These are phyloP conservation scores for Dicyrtomina minuta DNA, from an alignment of 2,888 invertebrate genomes.

Conservation along the genomic window DNA sequence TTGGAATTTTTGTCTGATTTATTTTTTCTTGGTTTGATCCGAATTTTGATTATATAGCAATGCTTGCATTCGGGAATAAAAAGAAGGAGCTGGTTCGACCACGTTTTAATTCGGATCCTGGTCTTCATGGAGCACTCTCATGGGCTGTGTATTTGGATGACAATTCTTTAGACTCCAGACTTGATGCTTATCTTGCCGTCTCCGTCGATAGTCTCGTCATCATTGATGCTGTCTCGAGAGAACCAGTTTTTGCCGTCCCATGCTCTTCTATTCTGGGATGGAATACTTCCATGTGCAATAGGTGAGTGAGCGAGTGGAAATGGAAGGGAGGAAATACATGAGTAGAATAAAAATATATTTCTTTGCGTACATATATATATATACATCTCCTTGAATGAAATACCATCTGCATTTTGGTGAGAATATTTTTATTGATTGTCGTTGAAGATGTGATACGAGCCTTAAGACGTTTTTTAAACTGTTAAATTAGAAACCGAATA, in stretches of 20 bases:
- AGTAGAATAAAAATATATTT: too few species aligned
- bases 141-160: slow-evolving; percentile 77
- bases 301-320: slow-evolving; percentile 59
- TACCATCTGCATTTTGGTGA: too few species aligned
- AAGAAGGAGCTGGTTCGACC: slow-evolving; percentile 77
- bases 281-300: slow-evolving; percentile 63
- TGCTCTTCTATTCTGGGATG: slow-evolving; percentile 77
- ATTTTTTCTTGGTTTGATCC: not conserved
- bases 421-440: too few species aligned
- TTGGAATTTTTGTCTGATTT: not conserved
- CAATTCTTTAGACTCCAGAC: slow-evolving; percentile 64
- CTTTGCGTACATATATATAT: too few species aligned
- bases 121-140: slow-evolving; percentile 74
- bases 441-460: too few species aligned
- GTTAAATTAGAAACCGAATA: too few species aligned
- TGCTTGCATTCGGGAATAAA: slow-evolving; percentile 72
- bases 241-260: slow-evolving; percentile 82
- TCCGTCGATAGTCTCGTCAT: slow-evolving; percentile 84
- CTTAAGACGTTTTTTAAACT: too few species aligned
- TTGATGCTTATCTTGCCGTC: slow-evolving; percentile 81
- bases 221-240: slow-evolving; percentile 77
- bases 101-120: slow-evolving; percentile 71
- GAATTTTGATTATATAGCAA: slow-evolving; percentile 61
- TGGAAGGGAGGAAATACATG: too few species aligned
- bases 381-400: too few species aligned